Conservation (phyloP, 2,797 vertebrate species). For the Orestias chungarensis region DNA sequence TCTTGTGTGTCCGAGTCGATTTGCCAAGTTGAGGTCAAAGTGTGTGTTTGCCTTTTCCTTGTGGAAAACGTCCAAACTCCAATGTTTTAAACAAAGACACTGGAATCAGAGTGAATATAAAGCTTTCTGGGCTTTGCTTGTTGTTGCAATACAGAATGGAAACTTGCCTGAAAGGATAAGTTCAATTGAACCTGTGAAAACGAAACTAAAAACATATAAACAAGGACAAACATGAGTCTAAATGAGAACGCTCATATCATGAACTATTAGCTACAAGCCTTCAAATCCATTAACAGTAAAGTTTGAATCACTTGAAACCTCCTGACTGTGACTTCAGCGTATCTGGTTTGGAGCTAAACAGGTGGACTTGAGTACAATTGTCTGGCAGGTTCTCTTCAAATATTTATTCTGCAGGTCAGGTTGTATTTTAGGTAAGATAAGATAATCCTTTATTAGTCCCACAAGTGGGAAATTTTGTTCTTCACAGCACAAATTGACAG, state of each 20-base stretch:
- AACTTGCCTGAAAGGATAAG: neutral
- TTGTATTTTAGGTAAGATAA: too few relatives aligned
- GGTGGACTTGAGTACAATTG: too few relatives aligned
- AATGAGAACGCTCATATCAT: too few relatives aligned
- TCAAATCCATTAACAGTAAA: neutral
- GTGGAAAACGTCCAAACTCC: slow-evolving; percentile 50
- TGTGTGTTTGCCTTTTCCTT: slow-evolving; percentile 55
- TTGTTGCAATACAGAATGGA: neutral
- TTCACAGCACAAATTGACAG: too few relatives aligned
- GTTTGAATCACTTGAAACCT: neutral
- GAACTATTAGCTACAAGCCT: too few relatives aligned
- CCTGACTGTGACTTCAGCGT: neutral
- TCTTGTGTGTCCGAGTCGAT: slow-evolving; percentile 4
- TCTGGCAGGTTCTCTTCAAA: too few relatives aligned
- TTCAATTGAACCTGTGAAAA: too few relatives aligned
- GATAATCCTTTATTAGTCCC: too few relatives aligned
- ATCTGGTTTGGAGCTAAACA: neutral
- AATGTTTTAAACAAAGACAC: slow-evolving; percentile 5
- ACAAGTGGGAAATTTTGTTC: too few relatives aligned
- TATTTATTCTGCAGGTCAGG: too few relatives aligned
- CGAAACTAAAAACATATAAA: too few relatives aligned
- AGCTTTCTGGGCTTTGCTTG: neutral
- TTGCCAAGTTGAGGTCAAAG: slow-evolving; percentile 58
- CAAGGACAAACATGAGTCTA: too few relatives aligned
- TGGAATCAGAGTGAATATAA: neutral